Conservation (phyloP, 1,140 invertebrate species). For the Globodera rostochiensis region DNA sequence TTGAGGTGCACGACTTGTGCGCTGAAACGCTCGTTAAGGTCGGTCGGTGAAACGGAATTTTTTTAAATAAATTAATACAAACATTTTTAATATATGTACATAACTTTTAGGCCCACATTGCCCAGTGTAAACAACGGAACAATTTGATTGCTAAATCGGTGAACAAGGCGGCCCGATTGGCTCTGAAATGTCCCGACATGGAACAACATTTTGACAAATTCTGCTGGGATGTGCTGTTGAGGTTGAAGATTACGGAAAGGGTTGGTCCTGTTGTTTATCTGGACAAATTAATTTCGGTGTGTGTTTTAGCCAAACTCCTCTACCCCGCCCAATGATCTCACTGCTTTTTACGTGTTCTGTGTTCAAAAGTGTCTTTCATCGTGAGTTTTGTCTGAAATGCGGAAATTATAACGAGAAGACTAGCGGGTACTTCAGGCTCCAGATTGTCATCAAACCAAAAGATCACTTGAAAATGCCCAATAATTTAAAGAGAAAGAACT, state of each 20-base stretch:
- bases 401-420: not conserved
- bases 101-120: slow-evolving; percentile 47
- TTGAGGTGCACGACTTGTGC: slow-evolving; percentile 37
- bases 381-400: slow-evolving; percentile 22
- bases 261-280: slow-evolving; percentile 15
- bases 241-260: slow-evolving; percentile 41
- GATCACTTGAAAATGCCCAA: too few relatives aligned
- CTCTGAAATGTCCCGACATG: slow-evolving; percentile 43
- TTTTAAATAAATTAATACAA: too few relatives aligned
- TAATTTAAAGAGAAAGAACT: too few relatives aligned
- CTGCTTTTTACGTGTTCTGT: slow-evolving; percentile 46
- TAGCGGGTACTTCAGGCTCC: too few relatives aligned
- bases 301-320: slow-evolving; percentile 31
- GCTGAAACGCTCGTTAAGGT: slow-evolving; percentile 40
- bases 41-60: not conserved
- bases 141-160: slow-evolving; percentile 46
- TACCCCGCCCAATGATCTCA: slow-evolving; percentile 50
- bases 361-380: slow-evolving; percentile 43
- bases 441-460: too few relatives aligned
- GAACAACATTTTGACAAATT: slow-evolving; percentile 52
- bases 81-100: slow-evolving; percentile 1
- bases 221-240: slow-evolving; percentile 49
- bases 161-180: slow-evolving; percentile 47
- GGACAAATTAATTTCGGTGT: not conserved
- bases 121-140: slow-evolving; percentile 50